phyloP scores from a whole-genome alignment of 2,888 invertebrate species.

The Drosophila colorata region DNA sequence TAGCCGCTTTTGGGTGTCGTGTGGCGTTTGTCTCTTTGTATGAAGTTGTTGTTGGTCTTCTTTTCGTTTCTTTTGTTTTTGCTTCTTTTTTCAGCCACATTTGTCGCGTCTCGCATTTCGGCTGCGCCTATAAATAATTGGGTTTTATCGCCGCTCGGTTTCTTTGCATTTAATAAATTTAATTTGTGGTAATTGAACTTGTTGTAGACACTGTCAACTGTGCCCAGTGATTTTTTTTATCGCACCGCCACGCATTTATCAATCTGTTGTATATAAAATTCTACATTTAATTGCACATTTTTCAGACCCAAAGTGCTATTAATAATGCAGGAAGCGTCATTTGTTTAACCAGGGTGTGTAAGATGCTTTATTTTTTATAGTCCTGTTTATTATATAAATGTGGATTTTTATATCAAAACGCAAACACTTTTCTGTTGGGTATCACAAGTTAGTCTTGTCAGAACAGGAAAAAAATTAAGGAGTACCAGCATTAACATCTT shows the following conservation, averaged over 20 bases:
- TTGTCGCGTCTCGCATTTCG: conserved; percentile 47
- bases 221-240: conserved; percentile 33
- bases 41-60: conserved; percentile 19
- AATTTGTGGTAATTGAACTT: conserved; percentile 78
- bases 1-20: conserved; percentile 40
- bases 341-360: conserved; percentile 7
- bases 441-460: too few species aligned
- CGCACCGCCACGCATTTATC: conserved; percentile 39
- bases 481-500: too few species aligned
- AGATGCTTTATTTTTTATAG: background rate
- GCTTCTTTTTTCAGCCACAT: conserved; percentile 14
- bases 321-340: conserved; percentile 43
- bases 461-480: too few species aligned
- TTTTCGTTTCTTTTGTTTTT: conserved; percentile 27
- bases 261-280: conserved; percentile 45
- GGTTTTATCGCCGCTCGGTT: conserved; percentile 60
- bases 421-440: background rate
- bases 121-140: conserved; percentile 75
- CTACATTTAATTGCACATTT: conserved; percentile 56
- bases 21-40: conserved; percentile 60
- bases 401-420: background rate
- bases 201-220: conserved; percentile 33
- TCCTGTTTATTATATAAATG: background rate
- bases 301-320: conserved; percentile 41
- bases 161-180: conserved; percentile 72